Evolutionary conservation across 2,113 vertebrate species (phyloP), one percentile per base, ranked within the genome.

Genomic region (Tangachromis dhanisi): DNA sequence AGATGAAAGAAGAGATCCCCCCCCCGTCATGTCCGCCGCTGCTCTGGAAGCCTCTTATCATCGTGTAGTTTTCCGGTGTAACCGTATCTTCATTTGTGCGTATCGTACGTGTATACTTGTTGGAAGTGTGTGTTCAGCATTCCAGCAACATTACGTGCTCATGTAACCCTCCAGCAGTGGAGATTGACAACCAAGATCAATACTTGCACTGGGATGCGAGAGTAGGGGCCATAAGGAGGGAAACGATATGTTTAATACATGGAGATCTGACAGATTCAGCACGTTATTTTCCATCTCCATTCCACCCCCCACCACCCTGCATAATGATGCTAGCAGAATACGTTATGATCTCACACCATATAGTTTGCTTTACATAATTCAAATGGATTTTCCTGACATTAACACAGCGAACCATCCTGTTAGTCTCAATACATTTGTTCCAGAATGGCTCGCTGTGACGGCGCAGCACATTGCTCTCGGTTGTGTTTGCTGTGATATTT

Each of bases 141-240:
- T 86, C 73, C 53, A 17, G 49, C 31, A n/a, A 59, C 17, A 82
- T 35, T 61, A 21, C 26, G 33, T 24, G 35, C 83, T 90, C 88
- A 7, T 84, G 86, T 88, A 85, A 89, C 81, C 68, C 91, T 93
- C 53, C 80, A 90, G 88, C 14, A 19, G 68, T 4, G 73, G 51
- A 90, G 94, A 95, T 91, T 93, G 94, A 93, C 93, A 91, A 93
- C 88, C 24, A 53, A 90, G 92, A 92, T 90, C 59, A 81, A 94
- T 93, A 83, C 89, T 86, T 73, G 5, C 80, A 12, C 33, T 1
- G 83, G 86, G 86, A 90, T n/a, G 54, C 42, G 21, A n/a, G 45
- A 92, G 83, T 35, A 19, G 85, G 80, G 59, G 85, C 88, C 89
- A 79, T 88, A 88, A 87, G 89, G 88, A 88, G 40, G 83, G 81